Evolutionary conservation across 1,140 invertebrate genomes (phyloP), one percentile per base, ranked within the genome.

Genomic region (Eueides isabella): DNA sequence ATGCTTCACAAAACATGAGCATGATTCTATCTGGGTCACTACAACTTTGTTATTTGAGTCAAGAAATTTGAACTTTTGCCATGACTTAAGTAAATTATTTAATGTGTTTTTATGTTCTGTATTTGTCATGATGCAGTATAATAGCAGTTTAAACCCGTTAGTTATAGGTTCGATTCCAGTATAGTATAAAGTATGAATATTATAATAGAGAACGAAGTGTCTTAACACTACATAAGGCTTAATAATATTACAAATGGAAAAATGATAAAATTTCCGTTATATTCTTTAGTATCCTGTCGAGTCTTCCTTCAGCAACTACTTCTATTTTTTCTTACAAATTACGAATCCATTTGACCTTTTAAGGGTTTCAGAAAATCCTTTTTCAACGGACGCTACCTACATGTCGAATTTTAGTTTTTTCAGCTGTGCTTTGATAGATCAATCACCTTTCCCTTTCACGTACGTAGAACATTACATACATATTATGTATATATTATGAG

Each of bases 1-100:
- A 26, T 55, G 48, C 26, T 55, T 55, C 48, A 55, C 19, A 55
- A 55, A 55, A 55, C 48, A 55, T 55, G 48, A 12, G 48, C 7
- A n/a, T n/a, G n/a, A n/a, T 26, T 55, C 19, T 55, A 55, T 11
- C 19, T 55, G 23, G 48, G 48, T 55, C 48, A 55, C 48, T 26
- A 23, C 3, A 55, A 55, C 48, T 55, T 55, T 55, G 48, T 55
- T 55, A 55, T 55, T 55, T 55, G 7, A 55, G 48, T 55, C 26
- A 26, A 55, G 48, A 55, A 55, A 26, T 55, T 55, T 55, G 48
- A 55, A 55, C 48, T 26, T 55, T 26, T 55, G 48, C 48, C 48
- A 55, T 26, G 23, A 26, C 2, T 55, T 55, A 55, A 55, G 48
- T 23, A 23, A 55, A 55, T 55, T 55, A 55, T 44, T 44, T 44